Conservation (phyloP, 2,888 invertebrate species). For the Dione vanillae region DNA sequence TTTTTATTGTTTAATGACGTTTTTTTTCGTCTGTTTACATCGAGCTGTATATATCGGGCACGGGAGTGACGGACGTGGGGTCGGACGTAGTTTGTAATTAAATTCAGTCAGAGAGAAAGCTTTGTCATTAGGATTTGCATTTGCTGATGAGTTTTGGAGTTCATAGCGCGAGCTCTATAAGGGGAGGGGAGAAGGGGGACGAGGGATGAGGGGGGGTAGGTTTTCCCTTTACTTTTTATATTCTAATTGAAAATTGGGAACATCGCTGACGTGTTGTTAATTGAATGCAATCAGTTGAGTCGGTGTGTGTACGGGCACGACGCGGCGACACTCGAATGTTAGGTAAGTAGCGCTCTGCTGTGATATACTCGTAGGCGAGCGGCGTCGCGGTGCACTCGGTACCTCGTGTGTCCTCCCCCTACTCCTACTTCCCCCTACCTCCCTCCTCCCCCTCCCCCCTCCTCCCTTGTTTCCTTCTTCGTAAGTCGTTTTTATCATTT, state of each 20-base stretch:
- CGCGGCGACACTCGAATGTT: slow-evolving; percentile 65
- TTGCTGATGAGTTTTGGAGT: background rate
- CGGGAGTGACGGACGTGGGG: slow-evolving; percentile 55
- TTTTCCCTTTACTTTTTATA: too few relatives aligned
- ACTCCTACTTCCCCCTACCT: background rate
- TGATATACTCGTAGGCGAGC: slow-evolving; percentile 71
- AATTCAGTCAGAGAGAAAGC: too few relatives aligned
- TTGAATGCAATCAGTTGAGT: too few relatives aligned
- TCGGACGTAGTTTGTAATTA: slow-evolving; percentile 1
- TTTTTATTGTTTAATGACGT: slow-evolving; percentile 69
- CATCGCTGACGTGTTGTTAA: too few relatives aligned
- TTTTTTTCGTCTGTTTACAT: slow-evolving; percentile 66
- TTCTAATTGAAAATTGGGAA: too few relatives aligned
- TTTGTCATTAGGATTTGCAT: slow-evolving; percentile 6
- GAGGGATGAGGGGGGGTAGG: too few relatives aligned
- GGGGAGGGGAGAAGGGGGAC: too few relatives aligned
- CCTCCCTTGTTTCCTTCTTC: slow-evolving; percentile 28
- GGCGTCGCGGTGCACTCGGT: slow-evolving; percentile 34
- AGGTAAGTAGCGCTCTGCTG: slow-evolving; percentile 74
- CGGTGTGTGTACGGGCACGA: slow-evolving; percentile 17
- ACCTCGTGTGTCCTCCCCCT: background rate
- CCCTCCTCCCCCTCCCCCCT: background rate
- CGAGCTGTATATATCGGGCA: slow-evolving; percentile 61
- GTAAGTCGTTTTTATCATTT: slow-evolving; percentile 18
- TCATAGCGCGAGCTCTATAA: too few relatives aligned